A percentile compares a stretch with the other conserved stretches of the same genome.
Evolutionary conservation across 1,140 invertebrate species (phyloP).

Genomic region (Rhagoletis pomonella): DNA sequence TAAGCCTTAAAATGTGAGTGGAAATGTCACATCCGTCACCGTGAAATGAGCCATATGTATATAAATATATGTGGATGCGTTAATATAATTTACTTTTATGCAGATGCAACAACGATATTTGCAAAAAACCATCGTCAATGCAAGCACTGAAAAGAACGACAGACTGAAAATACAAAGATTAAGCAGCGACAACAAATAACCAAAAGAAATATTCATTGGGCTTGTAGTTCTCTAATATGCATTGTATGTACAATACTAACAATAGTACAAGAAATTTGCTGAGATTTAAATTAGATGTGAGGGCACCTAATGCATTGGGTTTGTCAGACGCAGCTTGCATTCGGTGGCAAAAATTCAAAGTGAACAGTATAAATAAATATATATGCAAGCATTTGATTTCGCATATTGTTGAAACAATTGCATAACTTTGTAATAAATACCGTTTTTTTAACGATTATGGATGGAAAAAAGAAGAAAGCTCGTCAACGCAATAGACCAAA

Average conservation of each 20-base stretch:
- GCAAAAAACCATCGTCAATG: constrained; percentile 10
- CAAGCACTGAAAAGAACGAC: not conserved
- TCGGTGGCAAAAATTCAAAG: constrained; percentile 39
- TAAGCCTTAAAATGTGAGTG: too few relatives aligned
- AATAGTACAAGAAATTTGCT: constrained; percentile 36
- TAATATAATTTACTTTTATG: not conserved
- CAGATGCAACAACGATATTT: not conserved
- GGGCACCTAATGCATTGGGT: not conserved
- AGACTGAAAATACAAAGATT: not conserved
- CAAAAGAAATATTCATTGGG: not conserved
- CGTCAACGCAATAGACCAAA: constrained; percentile 66
- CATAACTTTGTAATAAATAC: constrained; percentile 25
- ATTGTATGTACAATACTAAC: constrained; percentile 14
- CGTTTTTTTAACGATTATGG: constrained; percentile 27
- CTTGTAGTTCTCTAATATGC: not conserved
- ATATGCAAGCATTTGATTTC: not conserved
- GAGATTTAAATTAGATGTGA: constrained; percentile 42
- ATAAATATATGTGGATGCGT: not conserved
- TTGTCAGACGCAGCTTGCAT: not conserved
- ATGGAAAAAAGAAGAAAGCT: constrained; percentile 65
- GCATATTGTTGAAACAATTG: constrained; percentile 7
- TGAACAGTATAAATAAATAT: constrained; percentile 11
- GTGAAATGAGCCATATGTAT: too few relatives aligned
- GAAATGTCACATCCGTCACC: too few relatives aligned
- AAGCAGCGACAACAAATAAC: not conserved